Evolutionary conservation across 2,113 vertebrate species (phyloP), one percentile per base, ranked within the genome.

Genomic region (Desmodus rotundus): DNA sequence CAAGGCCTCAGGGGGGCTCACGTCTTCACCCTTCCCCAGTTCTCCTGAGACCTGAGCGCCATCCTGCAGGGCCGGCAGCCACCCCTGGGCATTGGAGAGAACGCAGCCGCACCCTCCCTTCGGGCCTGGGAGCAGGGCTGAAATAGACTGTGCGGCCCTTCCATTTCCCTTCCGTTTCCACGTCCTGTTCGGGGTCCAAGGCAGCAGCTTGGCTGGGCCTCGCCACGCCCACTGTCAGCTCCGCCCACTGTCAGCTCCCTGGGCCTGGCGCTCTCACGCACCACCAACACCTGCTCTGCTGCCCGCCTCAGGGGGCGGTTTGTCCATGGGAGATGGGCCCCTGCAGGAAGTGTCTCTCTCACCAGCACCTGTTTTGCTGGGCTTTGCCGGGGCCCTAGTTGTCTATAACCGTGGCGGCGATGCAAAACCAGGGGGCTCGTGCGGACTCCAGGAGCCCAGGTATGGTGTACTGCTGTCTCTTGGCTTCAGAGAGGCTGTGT

Each of bases 371-470:
- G 72, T 84, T 93, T 84, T 84, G 88, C 94, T 52, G 90, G 54
- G 85, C 94, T 95, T 63, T n/a, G 38, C 84, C 36, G 6, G 20
- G 52, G 92, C 74, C 87, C 90, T 80, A 68, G 90, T 83, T 96
- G 87, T 87, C 89, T 47, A 54, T 97, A 95, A 97, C 95, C 91
- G 94, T 94, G 96, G 97, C n/a, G 94, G 97, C 96, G 45, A 43
- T 36, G 76, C 76, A n/a, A n/a, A 76, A n/a, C 33, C 13, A 65
- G 16, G 41, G 87, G 74, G 28, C 93, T 87, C 87, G 61, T 87
- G 92, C 83, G 96, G 96, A 94, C 72, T 73, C 87, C 16, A 47
- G 74, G 54, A 80, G 11, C 73, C 77, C 26, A 20, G 52, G 70
- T n/a, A 1, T 13, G 38, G 61, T 76, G 73, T 87, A 41, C 84